Conservation (phyloP, 2,888 invertebrate genomes). For the Calameuta idolon region DNA sequence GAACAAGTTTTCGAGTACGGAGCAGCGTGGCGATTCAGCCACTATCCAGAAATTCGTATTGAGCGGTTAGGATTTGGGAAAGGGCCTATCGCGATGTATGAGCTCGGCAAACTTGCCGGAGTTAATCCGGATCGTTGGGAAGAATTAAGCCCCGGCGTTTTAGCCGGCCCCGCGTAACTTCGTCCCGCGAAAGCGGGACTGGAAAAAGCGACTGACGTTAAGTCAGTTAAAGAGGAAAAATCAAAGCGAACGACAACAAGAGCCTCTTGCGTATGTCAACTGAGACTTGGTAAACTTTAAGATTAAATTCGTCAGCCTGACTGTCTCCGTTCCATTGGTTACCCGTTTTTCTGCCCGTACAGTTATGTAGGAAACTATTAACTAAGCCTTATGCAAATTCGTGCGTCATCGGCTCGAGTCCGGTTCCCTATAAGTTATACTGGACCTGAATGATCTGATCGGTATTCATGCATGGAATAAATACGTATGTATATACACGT, state of each 20-base stretch:
- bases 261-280: too few species aligned
- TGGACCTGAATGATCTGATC: constrained; percentile 55
- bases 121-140: neutral
- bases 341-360: neutral
- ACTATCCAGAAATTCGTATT: neutral
- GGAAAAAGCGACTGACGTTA: neutral
- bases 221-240: neutral
- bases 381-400: neutral
- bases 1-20: neutral
- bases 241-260: too few species aligned
- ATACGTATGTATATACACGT: constrained; percentile 34
- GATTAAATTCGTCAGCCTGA: neutral
- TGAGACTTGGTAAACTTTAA: neutral
- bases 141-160: neutral
- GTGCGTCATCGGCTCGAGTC: constrained; percentile 43
- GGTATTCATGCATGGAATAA: constrained; percentile 47
- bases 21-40: neutral
- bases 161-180: neutral
- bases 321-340: neutral
- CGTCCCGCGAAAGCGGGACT: neutral
- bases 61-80: neutral
- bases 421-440: constrained; percentile 59
- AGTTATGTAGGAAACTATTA: neutral
- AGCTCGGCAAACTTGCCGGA: neutral
- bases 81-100: neutral